Base-by-base conservation (phyloP, 2,113 vertebrate species). In the Rutilus rutilus region DNA sequence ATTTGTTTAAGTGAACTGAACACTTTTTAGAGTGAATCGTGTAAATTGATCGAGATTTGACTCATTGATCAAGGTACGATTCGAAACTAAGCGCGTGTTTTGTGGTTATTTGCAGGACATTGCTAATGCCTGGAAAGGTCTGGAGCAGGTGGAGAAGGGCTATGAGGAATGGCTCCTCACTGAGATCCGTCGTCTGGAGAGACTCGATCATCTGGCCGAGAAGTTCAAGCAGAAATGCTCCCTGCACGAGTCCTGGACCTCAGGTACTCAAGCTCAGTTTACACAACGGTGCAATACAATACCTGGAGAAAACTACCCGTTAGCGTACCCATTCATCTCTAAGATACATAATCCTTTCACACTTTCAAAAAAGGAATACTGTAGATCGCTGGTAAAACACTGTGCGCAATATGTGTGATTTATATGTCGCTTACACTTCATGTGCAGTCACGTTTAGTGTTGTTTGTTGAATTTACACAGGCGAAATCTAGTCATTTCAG, bases 101-200 rank as follows among this genome's bases (percentile, higher is more conserved):
- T 85, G 64, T 60, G 50, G 83, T 33, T 52, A 76, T 67, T 76
- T 69, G 8, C 90, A 98, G 97, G 97, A 97, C 77, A 97, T 97
- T 0, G 96, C 97, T 79, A 97, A 97, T 0, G 97, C 97, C 1
- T 98, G 97, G 97, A 96, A 95, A 86, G 96, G 96, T 47, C 94
- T 98, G 92, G 97, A 98, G 90, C 95, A 96, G 85, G 97, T 94
- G 85, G 97, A 98, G 92, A 97, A 97, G 87, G 97, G 97, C 78
- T 98, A 97, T 1, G 97, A 98, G 90, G 97, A 98, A 90, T 98
- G 97, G 97, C 95, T 98, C 88, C 94, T 98, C 78, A 96, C 96
- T 0, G 97, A 98, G 95, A 98, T 97, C 91, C 94, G 96, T 62
- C 94, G 97, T 50, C 93, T 97, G 91, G 96, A 98, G 94, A 94